Conservation (phyloP, 1,140 invertebrate species). For the Eriosoma lanigerum region DNA sequence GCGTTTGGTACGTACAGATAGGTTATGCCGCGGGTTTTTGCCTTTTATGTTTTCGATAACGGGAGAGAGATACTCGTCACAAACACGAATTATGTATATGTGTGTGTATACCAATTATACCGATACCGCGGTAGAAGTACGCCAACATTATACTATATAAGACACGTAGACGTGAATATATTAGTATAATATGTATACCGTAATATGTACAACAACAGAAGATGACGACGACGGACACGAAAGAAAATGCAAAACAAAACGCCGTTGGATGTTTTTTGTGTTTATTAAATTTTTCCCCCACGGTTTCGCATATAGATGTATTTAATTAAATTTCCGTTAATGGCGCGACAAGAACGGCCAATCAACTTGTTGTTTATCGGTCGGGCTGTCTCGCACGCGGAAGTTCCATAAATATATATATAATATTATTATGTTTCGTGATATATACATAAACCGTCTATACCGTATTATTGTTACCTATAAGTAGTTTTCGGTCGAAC, state of each 20-base stretch:
- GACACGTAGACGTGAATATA: not conserved
- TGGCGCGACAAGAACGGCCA: not conserved
- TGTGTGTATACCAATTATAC: no score
- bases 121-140: no score
- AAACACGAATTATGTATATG: not conserved
- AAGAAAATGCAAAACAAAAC: not conserved
- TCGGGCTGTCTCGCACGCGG: not conserved
- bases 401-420: no score
- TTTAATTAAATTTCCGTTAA: not conserved
- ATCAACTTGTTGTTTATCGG: not conserved
- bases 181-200: not conserved
- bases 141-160: no score
- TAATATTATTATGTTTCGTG: no score
- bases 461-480: no score
- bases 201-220: no score
- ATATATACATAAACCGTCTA: no score
- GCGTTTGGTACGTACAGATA: not conserved
- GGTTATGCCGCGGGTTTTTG: not conserved
- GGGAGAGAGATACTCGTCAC: not conserved
- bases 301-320: not conserved
- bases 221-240: not conserved
- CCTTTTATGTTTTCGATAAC: not conserved
- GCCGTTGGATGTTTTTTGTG: not conserved
- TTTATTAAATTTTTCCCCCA: no score
- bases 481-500: not conserved